These are phyloP conservation scores for Mormyrus proboscirostris DNA, from an alignment of 2,797 vertebrate species.

Conservation along the genomic window DNA sequence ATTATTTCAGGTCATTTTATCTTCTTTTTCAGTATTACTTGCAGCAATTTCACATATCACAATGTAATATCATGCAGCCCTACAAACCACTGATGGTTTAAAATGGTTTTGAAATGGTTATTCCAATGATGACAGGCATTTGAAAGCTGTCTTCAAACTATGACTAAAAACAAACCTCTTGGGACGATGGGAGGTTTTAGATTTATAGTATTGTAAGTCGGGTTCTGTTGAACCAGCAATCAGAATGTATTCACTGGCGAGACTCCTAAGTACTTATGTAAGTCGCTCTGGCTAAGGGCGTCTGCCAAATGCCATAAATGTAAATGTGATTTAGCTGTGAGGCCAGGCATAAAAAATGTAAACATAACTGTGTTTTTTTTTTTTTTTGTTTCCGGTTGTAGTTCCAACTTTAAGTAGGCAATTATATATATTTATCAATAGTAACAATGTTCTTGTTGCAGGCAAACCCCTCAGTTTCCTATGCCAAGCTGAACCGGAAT, in stretches of 20 bases:
- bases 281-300: background rate
- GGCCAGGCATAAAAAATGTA: background rate
- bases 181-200: background rate
- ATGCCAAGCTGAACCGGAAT: constrained; percentile 15
- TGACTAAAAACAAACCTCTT: background rate
- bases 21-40: background rate
- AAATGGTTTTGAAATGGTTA: background rate
- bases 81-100: background rate
- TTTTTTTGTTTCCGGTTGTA: background rate
- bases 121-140: background rate
- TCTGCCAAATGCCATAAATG: background rate
- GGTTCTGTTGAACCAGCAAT: background rate
- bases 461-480: constrained; percentile 5
- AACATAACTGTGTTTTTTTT: background rate
- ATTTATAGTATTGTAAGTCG: background rate
- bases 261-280: background rate
- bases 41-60: background rate
- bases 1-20: background rate
- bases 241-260: background rate
- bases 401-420: background rate
- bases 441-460: constrained; percentile 6
- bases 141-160: background rate
- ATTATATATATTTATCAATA: background rate
- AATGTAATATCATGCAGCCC: background rate
- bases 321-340: background rate